Conservation (phyloP, 2,888 invertebrate species). For the Sylvicola cinctus region DNA sequence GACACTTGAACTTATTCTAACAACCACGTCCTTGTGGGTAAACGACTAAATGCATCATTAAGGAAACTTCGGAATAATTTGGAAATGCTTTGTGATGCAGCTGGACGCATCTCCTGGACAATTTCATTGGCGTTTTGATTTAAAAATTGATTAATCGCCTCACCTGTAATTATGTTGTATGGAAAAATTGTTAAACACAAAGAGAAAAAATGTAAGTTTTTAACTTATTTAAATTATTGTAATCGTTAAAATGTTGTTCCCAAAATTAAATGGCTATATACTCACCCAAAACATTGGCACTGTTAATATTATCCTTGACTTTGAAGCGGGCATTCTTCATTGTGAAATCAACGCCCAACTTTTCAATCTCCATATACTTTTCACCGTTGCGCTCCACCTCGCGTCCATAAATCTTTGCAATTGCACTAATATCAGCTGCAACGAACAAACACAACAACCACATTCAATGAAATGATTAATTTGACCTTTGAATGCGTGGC, state of each 20-base stretch:
- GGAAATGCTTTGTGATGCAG: slow-evolving; percentile 46
- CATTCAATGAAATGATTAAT: neutral
- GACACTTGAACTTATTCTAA: slow-evolving; percentile 9
- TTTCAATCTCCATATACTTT: slow-evolving; percentile 45
- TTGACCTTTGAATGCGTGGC: no score
- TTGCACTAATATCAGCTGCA: slow-evolving; percentile 51
- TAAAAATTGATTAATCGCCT: slow-evolving; percentile 67
- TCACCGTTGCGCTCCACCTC: slow-evolving; percentile 36
- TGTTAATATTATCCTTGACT: slow-evolving; percentile 48
- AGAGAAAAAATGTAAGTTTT: neutral
- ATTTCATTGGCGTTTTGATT: slow-evolving; percentile 64
- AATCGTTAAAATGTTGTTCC: neutral
- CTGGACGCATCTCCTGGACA: slow-evolving; percentile 64
- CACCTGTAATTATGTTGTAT: slow-evolving; percentile 27
- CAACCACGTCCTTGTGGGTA: slow-evolving; percentile 52
- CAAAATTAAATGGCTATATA: no score
- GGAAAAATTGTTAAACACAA: neutral
- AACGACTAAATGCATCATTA: slow-evolving; percentile 47
- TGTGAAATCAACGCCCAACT: slow-evolving; percentile 48
- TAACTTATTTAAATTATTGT: no score
- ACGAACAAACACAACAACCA: slow-evolving; percentile 13
- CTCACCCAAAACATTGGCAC: slow-evolving; percentile 53
- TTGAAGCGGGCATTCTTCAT: slow-evolving; percentile 47
- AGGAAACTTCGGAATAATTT: slow-evolving; percentile 53
- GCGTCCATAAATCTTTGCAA: slow-evolving; percentile 47